phyloP scores from a whole-genome alignment of 1,140 invertebrate genomes.

The Sesamia nonagrioides region DNA sequence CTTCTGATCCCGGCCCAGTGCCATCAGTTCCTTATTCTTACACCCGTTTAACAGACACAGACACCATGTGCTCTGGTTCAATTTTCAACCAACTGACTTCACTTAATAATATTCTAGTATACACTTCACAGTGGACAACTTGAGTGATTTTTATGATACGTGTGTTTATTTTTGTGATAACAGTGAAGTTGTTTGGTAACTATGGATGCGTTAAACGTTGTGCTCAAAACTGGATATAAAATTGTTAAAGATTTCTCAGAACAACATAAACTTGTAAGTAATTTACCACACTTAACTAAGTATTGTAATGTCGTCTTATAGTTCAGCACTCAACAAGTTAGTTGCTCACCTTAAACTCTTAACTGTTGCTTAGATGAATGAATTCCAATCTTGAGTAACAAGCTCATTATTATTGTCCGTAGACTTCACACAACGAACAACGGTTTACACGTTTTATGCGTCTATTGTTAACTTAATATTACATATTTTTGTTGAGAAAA shows the following conservation, averaged over 20 bases:
- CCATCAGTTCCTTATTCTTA: conserved; percentile 82
- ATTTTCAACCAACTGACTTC: conserved; percentile 26
- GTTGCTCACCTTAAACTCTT: neutral
- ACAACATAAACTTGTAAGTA: conserved; percentile 79
- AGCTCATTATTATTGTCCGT: neutral
- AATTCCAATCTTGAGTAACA: neutral
- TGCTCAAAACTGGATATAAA: conserved; percentile 82
- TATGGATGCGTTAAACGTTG: conserved; percentile 80
- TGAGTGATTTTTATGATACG: conserved; percentile 29
- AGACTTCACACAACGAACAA: neutral
- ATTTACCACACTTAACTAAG: neutral
- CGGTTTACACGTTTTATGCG: neutral
- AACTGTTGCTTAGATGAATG: too few relatives aligned
- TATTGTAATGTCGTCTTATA: neutral
- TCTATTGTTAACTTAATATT: neutral
- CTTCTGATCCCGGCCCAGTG: conserved; percentile 70
- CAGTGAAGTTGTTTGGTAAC: conserved; percentile 22
- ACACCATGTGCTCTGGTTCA: conserved; percentile 67
- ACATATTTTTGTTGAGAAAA: conserved; percentile 5
- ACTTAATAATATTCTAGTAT: conserved; percentile 25
- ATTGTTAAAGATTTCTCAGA: conserved; percentile 81
- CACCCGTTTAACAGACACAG: conserved; percentile 63
- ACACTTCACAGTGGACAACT: conserved; percentile 8
- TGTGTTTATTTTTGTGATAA: conserved; percentile 35
- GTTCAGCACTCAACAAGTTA: neutral